Conservation (phyloP, 2,797 vertebrate genomes). For the Crax fasciolata region DNA sequence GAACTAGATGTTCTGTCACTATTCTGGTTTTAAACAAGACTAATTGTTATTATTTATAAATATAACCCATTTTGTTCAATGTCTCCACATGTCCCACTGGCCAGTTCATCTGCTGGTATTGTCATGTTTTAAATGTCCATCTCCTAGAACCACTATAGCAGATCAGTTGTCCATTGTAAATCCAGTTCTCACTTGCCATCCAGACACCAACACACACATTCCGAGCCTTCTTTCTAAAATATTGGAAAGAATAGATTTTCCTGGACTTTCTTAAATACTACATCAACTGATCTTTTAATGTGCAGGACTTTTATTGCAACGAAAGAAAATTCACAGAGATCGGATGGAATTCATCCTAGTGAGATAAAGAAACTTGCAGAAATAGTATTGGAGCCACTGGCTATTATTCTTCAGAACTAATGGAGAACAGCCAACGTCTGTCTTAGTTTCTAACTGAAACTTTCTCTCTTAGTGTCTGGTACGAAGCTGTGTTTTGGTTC, state of each 20-base stretch:
- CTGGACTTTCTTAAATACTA: not conserved
- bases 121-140: not conserved
- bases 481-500: too few relatives aligned
- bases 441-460: too few relatives aligned
- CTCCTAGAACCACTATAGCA: not conserved
- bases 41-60: not conserved
- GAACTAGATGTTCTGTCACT: not conserved
- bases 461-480: too few relatives aligned
- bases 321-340: conserved; percentile 30
- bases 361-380: conserved; percentile 26
- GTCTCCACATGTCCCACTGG: not conserved
- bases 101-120: not conserved
- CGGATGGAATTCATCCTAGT: not conserved
- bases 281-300: not conserved
- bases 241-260: not conserved
- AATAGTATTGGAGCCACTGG: not conserved
- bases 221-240: not conserved
- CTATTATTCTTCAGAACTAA: conserved; percentile 4
- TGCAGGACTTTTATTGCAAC: not conserved
- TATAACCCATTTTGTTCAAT: not conserved
- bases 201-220: not conserved
- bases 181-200: not conserved
- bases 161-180: not conserved
- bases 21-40: not conserved
- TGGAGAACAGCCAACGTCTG: not conserved